Conservation (phyloP, 2,113 vertebrate species). For the Myiagra hebetior region DNA sequence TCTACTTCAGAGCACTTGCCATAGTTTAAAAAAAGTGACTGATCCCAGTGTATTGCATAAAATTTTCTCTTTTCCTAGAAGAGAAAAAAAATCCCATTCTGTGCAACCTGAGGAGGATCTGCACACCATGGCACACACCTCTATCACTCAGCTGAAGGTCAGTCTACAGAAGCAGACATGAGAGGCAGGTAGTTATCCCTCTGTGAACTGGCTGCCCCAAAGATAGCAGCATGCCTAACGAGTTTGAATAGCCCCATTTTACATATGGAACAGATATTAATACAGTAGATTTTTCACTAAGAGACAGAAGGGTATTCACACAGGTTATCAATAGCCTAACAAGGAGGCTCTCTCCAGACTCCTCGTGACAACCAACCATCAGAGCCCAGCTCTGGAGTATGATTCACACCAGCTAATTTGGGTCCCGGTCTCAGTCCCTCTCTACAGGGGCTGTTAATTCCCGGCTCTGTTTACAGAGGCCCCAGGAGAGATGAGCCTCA, state of each 20-base stretch:
- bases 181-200: background rate
- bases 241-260: background rate
- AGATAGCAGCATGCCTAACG: background rate
- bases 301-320: background rate
- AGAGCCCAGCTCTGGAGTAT: background rate
- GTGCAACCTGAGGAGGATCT: background rate
- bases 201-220: background rate
- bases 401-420: background rate
- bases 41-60: background rate
- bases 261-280: background rate
- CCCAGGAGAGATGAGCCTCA: background rate
- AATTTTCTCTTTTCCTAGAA: background rate
- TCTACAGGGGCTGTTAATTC: background rate
- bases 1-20: background rate
- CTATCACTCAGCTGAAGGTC: background rate
- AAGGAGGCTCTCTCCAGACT: background rate
- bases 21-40: background rate
- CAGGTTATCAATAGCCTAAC: background rate
- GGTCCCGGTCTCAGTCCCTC: background rate
- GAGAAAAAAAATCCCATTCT: background rate
- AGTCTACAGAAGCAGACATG: background rate
- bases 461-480: background rate
- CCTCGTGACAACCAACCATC: rapidly evolving
- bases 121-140: background rate
- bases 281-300: background rate